Percentiles rank a stretch among this genome's conserved stretches.
Evolutionary conservation across 2,797 vertebrate genomes (phyloP).

Genomic region (Aselliscus stoliczkanus): DNA sequence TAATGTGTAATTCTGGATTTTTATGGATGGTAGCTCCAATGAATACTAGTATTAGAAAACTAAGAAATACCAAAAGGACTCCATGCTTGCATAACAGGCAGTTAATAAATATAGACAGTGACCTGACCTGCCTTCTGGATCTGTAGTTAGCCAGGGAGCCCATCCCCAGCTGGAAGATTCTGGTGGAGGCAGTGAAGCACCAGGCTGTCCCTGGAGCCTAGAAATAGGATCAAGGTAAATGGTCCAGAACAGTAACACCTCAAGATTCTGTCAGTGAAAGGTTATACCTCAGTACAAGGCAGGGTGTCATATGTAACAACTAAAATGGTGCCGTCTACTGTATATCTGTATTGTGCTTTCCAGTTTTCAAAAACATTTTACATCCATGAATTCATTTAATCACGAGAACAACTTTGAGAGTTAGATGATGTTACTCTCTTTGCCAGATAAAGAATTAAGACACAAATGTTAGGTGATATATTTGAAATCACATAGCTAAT

Average conservation of each 20-base stretch:
- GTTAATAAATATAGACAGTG: not conserved
- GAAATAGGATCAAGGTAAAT: constrained; percentile 46
- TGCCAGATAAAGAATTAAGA: not conserved
- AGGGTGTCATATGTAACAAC: not conserved
- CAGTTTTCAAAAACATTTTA: not conserved
- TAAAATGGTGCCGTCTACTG: not conserved
- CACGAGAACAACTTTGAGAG: not conserved
- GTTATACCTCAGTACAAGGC: not conserved
- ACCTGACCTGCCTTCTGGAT: constrained; percentile 52
- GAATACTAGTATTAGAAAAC: not conserved
- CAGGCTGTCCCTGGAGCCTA: constrained; percentile 35
- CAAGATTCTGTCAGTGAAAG: not conserved
- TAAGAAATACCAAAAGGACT: not conserved
- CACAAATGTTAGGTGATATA: not conserved
- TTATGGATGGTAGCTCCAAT: not conserved
- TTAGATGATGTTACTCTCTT: not conserved
- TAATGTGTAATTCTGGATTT: not conserved
- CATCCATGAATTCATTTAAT: not conserved
- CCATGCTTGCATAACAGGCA: constrained; percentile 30
- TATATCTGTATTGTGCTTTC: not conserved
- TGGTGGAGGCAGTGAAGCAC: constrained; percentile 40
- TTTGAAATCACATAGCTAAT: not conserved
- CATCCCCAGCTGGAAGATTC: constrained; percentile 48
- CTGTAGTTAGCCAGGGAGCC: constrained; percentile 45
- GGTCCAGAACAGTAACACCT: not conserved